Percentiles rank a stretch among this genome's conserved stretches.
phyloP scores from a whole-genome alignment of 2,113 vertebrate genomes.

The Phaethon lepturus region DNA sequence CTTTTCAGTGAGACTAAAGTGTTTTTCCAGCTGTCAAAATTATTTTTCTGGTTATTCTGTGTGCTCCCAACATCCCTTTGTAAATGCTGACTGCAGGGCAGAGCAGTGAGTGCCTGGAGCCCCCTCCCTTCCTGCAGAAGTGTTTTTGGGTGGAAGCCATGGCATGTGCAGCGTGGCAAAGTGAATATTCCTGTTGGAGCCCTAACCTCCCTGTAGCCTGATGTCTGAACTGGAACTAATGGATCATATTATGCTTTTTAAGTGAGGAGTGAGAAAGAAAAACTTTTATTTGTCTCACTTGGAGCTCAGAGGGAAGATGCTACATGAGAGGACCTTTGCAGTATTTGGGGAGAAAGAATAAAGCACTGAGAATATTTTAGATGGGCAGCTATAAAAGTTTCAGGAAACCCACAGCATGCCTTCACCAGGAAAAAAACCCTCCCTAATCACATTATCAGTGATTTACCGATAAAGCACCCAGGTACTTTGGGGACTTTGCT shows the following conservation, averaged over 20 bases:
- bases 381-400: neutral
- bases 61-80: neutral
- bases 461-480: neutral
- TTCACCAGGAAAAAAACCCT: neutral
- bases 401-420: neutral
- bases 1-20: neutral
- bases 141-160: constrained; percentile 43
- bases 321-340: neutral
- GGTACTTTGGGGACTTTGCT: neutral
- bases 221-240: constrained; percentile 7
- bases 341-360: neutral
- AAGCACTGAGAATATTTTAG: neutral
- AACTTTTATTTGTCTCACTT: neutral
- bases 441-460: neutral
- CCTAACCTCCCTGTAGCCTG: neutral
- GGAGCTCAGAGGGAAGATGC: neutral
- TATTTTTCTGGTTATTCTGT: neutral
- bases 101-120: neutral
- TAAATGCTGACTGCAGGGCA: constrained; percentile 18
- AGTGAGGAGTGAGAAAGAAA: constrained; percentile 18
- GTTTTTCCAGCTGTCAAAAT: constrained; percentile 52
- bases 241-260: neutral
- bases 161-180: neutral
- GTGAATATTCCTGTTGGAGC: constrained; percentile 2
- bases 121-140: constrained; percentile 44